Evolutionary conservation across 53 echinoderm and acorn worm species (phyloP), one percentile per base, ranked within the genome.

Genomic region (Arbacia lixula): DNA sequence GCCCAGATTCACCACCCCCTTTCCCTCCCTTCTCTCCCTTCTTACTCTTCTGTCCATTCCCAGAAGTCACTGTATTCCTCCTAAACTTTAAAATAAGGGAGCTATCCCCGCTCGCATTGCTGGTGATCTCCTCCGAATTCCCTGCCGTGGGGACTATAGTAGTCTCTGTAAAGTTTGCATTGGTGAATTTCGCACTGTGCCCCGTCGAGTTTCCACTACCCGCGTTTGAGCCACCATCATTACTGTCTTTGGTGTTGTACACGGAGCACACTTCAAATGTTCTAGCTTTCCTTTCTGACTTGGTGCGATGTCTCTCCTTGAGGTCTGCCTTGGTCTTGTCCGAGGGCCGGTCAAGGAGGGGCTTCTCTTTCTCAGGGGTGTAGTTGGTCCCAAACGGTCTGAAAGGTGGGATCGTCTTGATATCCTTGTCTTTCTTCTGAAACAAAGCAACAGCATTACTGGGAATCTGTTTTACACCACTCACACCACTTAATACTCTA

Each of bases 371-470:
- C 53, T 99, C 99, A 6, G 99, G 99, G 16, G 94, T 99, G 85
- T 95, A 93, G 29, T 89, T 74, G 72, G 91, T 89, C 29, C 95
- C 95, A 25, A 90, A 89, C 12, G 93, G 96, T 53, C 92, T 86
- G 76, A 99, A 99, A 9, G 99, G 94, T 68, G 99, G 99, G 36
- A 99, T 99, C 24, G 99, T 99, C 86, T 99, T 99, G 66, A 99
- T 99, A 68, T 99, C 99, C 39, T 95, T 95, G 81, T 99, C 94
- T 39, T 99, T 99, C 67, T 90, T 99, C 99, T 99, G 92, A 12
- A 87, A 85, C 57, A 77, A 77, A 77, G 69, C n/a, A n/a, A n/a
- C n/a, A n/a, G n/a, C n/a, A n/a, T n/a, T n/a, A n/a, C n/a, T n/a
- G n/a, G n/a, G n/a, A n/a, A n/a, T n/a, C n/a, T n/a, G n/a, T n/a